Percentiles rank a stretch among this genome's conserved stretches.
Conservation (phyloP, 2,113 vertebrate genomes). For the Microcebus lehilahytsara region DNA sequence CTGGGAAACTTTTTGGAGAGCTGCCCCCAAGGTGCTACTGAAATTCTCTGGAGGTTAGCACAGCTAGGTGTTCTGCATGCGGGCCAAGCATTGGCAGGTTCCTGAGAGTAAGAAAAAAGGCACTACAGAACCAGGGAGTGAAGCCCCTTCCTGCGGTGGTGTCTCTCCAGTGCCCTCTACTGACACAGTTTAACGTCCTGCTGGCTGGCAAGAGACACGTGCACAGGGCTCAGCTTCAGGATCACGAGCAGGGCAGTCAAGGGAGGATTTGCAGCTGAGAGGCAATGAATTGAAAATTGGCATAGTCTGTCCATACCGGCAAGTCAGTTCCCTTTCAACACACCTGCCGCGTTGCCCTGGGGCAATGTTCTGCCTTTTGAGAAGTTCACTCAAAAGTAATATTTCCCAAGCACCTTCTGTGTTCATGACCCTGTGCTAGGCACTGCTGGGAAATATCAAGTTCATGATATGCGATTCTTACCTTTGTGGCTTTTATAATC, state of each 20-base stretch:
- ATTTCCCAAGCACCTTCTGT: neutral
- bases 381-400: neutral
- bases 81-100: accelerated
- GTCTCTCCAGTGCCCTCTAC: neutral
- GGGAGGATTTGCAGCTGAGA: neutral
- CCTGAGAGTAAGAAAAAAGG: no score
- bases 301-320: neutral
- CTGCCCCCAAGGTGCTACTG: neutral
- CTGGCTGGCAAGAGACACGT: neutral
- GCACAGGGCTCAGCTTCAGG: neutral
- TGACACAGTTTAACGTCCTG: neutral
- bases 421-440: neutral
- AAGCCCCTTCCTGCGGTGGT: neutral
- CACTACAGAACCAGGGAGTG: neutral
- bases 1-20: neutral
- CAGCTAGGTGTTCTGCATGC: accelerated
- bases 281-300: neutral
- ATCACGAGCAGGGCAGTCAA: neutral
- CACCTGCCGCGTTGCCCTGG: neutral
- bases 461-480: neutral
- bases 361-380: neutral
- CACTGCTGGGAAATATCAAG: neutral
- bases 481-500: neutral
- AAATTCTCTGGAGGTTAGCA: neutral
- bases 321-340: neutral